Base-by-base conservation (phyloP, 1,140 invertebrate genomes). In the Belonocnema kinseyi region DNA sequence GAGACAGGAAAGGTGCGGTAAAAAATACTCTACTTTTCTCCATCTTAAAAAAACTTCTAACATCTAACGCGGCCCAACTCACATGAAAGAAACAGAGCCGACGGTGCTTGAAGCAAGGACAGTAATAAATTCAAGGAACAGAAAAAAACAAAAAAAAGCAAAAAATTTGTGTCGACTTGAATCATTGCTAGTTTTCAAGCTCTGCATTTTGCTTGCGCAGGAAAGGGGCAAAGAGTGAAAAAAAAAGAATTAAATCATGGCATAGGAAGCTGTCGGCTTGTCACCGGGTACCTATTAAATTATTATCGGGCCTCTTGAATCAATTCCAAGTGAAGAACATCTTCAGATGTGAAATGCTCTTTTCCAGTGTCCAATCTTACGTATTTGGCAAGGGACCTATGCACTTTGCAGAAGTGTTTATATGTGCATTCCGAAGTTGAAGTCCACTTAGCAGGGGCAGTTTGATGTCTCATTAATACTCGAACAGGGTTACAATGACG, bases 291-390 rank as follows among this genome's bases (percentile, higher is more conserved):
- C 19, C 2, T 33, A 33, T 0, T 61, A 12, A 61, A 61, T 61
- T 61, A 61, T 61, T 61, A 61, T 61, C 26, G 26, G 4, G 13
- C 8, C 26, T 61, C 58, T 61, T 61, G 58, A 33, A 40, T 61
- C 17, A 61, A 26, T 14, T 21, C 58, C 21, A 61, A 40, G 19
- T 61, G 11, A 61, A 12, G 26, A 61, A 61, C 26, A 61, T 33
- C 17, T 61, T 33, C 26, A 61, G 26, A 21, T 14, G 21, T 61
- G 21, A 33, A 33, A 61, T 61, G 26, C 21, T 21, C 33, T 21
- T 21, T 26, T 58, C 16, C 16, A 21, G 13, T 1, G 4, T 19
- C 2, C 21, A 13, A 13, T 6, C 21, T 61, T 33, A 12, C 12
- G 6, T 33, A 33, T 5, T 33, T 33, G 26, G 26, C 7, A 0